phyloP scores from a whole-genome alignment of 2,113 vertebrate genomes.

The Cyprinodon tularosa region DNA sequence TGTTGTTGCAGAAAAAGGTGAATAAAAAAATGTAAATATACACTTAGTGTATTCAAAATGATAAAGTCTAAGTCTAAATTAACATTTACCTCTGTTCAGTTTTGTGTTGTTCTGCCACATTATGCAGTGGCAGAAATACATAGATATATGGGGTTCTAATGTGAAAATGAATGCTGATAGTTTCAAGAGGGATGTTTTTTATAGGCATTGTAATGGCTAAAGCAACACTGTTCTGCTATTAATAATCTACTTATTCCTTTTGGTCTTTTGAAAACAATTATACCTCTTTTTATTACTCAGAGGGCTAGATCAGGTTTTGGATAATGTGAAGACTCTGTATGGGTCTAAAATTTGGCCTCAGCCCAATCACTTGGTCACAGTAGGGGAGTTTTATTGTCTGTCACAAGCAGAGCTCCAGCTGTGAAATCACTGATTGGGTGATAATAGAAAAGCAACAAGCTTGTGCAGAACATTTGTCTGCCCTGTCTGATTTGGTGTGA shows the following conservation, averaged over 20 bases:
- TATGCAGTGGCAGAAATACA: neutral
- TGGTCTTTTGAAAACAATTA: neutral
- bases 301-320: neutral
- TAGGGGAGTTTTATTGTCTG: conserved; percentile 28
- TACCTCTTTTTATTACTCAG: neutral
- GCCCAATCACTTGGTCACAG: conserved; percentile 34
- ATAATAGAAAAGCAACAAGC: conserved; percentile 20
- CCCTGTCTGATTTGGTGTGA: conserved; percentile 15
- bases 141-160: neutral
- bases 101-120: neutral
- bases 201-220: neutral
- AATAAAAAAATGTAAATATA: no score
- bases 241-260: neutral
- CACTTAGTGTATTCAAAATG: no score
- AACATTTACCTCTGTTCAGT: no score
- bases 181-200: neutral
- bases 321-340: conserved; percentile 5
- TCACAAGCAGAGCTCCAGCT: conserved; percentile 27
- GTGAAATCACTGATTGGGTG: conserved; percentile 54
- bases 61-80: no score
- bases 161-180: neutral
- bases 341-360: conserved; percentile 18
- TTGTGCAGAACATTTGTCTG: conserved; percentile 10
- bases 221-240: neutral
- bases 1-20: neutral